Evolutionary conservation across 1,140 invertebrate species (phyloP), one percentile per base, ranked within the genome.

Genomic region (Sycophila sp.): DNA sequence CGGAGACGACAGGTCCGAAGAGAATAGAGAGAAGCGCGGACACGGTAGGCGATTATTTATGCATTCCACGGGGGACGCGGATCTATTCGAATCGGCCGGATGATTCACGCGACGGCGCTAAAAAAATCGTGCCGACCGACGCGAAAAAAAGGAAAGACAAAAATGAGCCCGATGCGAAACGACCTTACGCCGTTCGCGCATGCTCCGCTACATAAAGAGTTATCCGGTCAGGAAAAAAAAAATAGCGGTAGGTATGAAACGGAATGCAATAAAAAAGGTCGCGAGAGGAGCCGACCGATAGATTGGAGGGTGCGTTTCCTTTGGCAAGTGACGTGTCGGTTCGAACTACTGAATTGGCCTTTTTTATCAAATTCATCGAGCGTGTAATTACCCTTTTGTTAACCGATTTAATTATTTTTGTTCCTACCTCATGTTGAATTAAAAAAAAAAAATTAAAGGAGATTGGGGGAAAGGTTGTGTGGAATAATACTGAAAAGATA

Each of bases 1-100:
- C 13, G 45, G 24, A 55, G 13, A 42, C 38, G 11, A 4, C 17
- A 45, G 40, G 19, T 11, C 28, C 42, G 28, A 26, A 49, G 45
- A 60, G 42, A 69, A 60, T 69, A 60, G 66, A 69, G 45, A 17
- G 34, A n/a, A n/a, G n/a, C n/a, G n/a, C n/a, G 56, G 38, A 17
- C 40, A 69, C 53, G 66, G 56, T 24, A 69, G 30, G 24, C 30
- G 34, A 69, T 69, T 69, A 69, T 69, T 69, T 69, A 69, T 69
- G 66, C 66, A 69, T 69, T 69, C 66, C 45, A 69, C 56, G n/a
- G 15, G 53, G 55, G 8, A n/a, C 55, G 66, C 56, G 45, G 51
- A 58, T 68, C 40, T 49, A 60, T 38, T 60, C 42, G 66, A 47
- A 45, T 49, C 2, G 49, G 17, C 19, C 22, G 2, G 34, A 45